Conservation (phyloP, 2,888 invertebrate species). For the Listrodromus nycthemerus region DNA sequence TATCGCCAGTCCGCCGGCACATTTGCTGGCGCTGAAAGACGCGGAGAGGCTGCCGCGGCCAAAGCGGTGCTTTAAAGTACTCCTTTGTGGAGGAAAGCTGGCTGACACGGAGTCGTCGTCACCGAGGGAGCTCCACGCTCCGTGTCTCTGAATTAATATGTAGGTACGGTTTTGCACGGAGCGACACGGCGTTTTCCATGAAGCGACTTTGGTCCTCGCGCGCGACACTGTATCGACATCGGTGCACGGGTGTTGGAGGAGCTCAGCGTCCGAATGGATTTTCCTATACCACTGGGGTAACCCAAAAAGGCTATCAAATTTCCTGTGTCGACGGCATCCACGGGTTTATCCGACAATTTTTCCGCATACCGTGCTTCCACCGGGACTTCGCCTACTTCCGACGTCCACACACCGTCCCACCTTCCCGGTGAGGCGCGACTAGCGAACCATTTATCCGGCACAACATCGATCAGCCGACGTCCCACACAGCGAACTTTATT, state of each 20-base stretch:
- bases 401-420: constrained; percentile 7
- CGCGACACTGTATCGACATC: not conserved
- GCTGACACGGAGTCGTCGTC: constrained; percentile 32
- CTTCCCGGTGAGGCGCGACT: constrained; percentile 15
- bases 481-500: constrained; percentile 60
- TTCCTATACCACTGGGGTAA: constrained; percentile 42
- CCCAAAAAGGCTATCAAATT: constrained; percentile 51
- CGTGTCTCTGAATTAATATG: constrained; percentile 20
- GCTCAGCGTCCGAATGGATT: constrained; percentile 38
- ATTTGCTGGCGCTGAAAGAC: constrained; percentile 26
- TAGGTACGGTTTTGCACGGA: not conserved
- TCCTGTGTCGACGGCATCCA: constrained; percentile 29
- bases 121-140: constrained; percentile 14
- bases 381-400: constrained; percentile 6
- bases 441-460: constrained; percentile 54
- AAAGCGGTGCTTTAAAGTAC: not conserved
- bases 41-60: not conserved
- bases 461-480: constrained; percentile 64
- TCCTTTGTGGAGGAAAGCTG: not conserved
- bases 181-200: constrained; percentile 14
- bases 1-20: not conserved
- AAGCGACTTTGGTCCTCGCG: not conserved
- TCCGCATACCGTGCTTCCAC: constrained; percentile 22
- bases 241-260: not conserved
- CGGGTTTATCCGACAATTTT: constrained; percentile 54